Base-by-base conservation (phyloP, 2,113 vertebrate genomes). In the Coptodon bakossiorum region DNA sequence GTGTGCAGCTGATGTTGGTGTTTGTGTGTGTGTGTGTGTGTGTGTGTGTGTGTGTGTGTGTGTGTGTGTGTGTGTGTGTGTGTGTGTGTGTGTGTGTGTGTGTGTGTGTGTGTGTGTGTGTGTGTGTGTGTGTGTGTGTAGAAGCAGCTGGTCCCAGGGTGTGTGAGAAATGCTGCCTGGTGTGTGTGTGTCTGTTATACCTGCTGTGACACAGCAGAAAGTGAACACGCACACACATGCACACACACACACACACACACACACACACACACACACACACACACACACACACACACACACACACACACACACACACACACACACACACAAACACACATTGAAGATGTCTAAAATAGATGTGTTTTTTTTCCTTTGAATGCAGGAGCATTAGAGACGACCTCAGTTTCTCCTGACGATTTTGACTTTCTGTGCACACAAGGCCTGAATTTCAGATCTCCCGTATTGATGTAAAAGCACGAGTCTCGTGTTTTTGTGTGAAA, bases 181-280 rank as follows among this genome's bases (percentile, higher is more conserved):
- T 83, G 53, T 90, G 87, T 43, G 56, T 90, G 87, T 84, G 71
- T 84, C 54, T 89, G 50, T 83, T 76, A 38, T 27, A 76, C 36
- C 24, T 31, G 24, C 86, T 71, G 76, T 94, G 89, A 93, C 89
- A 63, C 84, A 88, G 93, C 91, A 91, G 78, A 91, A 90, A 82
- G 27, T 10, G 6, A 82, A 82, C 36, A 56, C 59, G 14, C 68
- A 56, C 82, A 54, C 27, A 31, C 17, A 13, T 6, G 48, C 19
- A 40, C 76, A 27, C 56, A 59, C 81, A 57, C 22, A 9, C 16
- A 24, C 63, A 79, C 14, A 82, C 31, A 57, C 82, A 29, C 59
- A 57, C 17, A 34, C 29, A 38, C 16, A 11, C 13, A 79, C 27
- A 29, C 29, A 29, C 59, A 86, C 16, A 81, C 40, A 61, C 83